Base-by-base conservation (phyloP, 2,797 vertebrate genomes). In the Onychomys arenicola region DNA sequence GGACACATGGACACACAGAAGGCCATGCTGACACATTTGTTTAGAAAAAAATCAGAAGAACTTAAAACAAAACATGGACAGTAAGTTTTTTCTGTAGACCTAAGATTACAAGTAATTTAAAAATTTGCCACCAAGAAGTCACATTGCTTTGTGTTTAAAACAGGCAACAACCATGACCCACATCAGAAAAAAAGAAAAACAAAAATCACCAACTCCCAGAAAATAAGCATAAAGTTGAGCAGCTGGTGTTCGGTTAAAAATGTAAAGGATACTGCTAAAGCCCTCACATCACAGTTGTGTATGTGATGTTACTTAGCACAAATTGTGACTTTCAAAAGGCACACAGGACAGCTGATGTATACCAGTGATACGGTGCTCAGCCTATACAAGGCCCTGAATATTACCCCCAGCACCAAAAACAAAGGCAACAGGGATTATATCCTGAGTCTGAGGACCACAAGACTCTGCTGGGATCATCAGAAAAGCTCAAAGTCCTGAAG, bases 61-160 rank as follows among this genome's bases (percentile, higher is more conserved):
- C 8, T 40, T 49, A 73, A 55, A 73, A 57, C 32, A 59, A 85
- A 85, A 80, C 17, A 23, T 7, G 12, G 46, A 43, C 1, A 49
- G 25, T 7, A 83, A 29, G n/a, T 77, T 77, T 65, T 65, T 89
- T 14, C 8, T 81, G 0, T 34, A 75, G 7, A 21, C 5, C 29
- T n/a, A 69, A 82, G 34, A 27, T 12, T 91, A 76, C 40, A 57
- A 87, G 49, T 67, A 49, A n/a, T 49, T 93, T 17, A 43, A 59
- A 67, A 40, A 29, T 57, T 69, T 71, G 32, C 69, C 46, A 77
- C 13, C 32, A 61, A 89, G 32, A 89, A 93, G 27, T 75, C 25
- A 37, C 27, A 40, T 73, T 80, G 57, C 73, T 80, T 63, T 89
- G 37, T 46, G 32, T 73, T 90, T 90, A 76, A 67, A 76, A 86